Conservation (phyloP, 2,797 vertebrate genomes). For the Mus spretus region DNA sequence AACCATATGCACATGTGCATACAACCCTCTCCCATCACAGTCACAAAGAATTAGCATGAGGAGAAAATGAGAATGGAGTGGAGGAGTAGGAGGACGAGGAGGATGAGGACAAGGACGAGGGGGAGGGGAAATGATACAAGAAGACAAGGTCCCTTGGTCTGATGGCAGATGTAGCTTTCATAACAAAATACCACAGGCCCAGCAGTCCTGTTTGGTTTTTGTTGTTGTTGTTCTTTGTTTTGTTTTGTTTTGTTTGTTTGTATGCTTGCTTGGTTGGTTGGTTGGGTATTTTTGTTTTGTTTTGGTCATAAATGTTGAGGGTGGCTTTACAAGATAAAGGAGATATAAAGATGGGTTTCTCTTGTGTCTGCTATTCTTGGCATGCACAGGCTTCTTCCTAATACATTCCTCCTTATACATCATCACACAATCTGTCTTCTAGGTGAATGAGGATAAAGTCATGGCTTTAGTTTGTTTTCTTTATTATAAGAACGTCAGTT, state of each 20-base stretch:
- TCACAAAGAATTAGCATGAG: background rate
- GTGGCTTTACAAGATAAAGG: background rate
- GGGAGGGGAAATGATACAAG: background rate
- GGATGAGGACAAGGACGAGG: background rate
- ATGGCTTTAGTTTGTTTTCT: background rate
- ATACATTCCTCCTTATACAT: background rate
- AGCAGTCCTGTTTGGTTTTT: background rate
- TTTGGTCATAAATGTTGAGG: background rate
- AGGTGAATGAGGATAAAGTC: background rate
- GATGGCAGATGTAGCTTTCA: background rate
- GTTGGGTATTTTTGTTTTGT: background rate
- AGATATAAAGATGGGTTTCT: background rate
- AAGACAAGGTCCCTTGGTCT: background rate
- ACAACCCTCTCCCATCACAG: background rate
- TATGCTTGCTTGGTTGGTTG: background rate
- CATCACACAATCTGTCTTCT: background rate
- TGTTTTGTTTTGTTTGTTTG: background rate
- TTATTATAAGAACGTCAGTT: background rate
- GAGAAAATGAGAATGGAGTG: background rate
- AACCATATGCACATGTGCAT: background rate
- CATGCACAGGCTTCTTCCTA: background rate
- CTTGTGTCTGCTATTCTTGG: background rate
- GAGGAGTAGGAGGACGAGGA: background rate
- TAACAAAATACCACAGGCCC: background rate
- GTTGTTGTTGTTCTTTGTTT: too few relatives aligned